These are phyloP conservation scores for Chascanopsetta lugubris DNA, from an alignment of 2,113 vertebrate species.

Conservation along the genomic window DNA sequence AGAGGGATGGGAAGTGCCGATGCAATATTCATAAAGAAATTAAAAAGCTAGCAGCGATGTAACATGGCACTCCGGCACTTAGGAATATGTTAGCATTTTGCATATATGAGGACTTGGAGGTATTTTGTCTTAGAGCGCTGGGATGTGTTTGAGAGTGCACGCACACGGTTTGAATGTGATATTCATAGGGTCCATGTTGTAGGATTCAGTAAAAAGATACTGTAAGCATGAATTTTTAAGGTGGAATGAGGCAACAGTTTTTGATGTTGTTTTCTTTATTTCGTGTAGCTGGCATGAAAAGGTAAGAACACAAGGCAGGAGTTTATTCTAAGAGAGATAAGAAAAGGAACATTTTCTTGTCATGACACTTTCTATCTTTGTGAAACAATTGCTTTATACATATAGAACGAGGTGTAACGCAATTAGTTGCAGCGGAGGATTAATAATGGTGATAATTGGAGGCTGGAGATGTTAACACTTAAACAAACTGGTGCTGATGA, in stretches of 20 bases:
- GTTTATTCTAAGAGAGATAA: neutral
- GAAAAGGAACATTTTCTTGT: neutral
- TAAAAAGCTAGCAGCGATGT: slow-evolving; percentile 60
- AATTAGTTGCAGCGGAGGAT: neutral
- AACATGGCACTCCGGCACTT: slow-evolving; percentile 60
- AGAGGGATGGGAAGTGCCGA: slow-evolving; percentile 47
- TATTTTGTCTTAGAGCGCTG: slow-evolving; percentile 45
- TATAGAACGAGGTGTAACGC: neutral
- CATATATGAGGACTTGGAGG: slow-evolving; percentile 52
- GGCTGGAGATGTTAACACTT: neutral
- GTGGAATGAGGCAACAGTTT: slow-evolving; percentile 14
- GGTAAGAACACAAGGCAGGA: neutral
- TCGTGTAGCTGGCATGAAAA: slow-evolving; percentile 13
- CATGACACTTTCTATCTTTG: neutral
- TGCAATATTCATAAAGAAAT: slow-evolving; percentile 72
- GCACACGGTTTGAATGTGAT: slow-evolving; percentile 31
- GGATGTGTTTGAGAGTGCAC: slow-evolving; percentile 36
- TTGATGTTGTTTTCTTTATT: neutral
- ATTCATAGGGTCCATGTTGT: slow-evolving; percentile 31
- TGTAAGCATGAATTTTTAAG: slow-evolving; percentile 14
- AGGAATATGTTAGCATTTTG: slow-evolving; percentile 64
- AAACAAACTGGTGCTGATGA: neutral
- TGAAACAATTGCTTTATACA: neutral
- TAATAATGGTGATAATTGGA: too few species aligned
- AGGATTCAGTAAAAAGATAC: slow-evolving; percentile 9